Evolutionary conservation across 35 echinoderm and acorn worm species (phyloP).

Genomic region (Stichopus chloronotus): DNA sequence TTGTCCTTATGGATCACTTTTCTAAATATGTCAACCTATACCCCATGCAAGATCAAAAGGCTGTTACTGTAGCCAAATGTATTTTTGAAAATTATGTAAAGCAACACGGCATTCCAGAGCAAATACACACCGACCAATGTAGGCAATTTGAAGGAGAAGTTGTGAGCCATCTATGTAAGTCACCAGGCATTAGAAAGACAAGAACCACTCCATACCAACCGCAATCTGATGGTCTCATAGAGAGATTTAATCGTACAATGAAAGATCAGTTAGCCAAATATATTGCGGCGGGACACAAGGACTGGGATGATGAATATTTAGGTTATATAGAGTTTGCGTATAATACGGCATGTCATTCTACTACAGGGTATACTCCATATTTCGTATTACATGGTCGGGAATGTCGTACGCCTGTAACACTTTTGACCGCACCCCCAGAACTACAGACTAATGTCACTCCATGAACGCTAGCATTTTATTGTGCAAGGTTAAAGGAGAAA

Average conservation of each 20-base stretch:
- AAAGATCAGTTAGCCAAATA: slow-evolving; percentile 48
- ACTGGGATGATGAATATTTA: slow-evolving; percentile 59
- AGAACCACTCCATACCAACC: slow-evolving; percentile 64
- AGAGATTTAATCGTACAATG: slow-evolving; percentile 51
- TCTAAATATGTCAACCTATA: background rate
- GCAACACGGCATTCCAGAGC: slow-evolving; percentile 59
- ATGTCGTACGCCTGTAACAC: background rate
- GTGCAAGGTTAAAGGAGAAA: background rate
- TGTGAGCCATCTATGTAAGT: slow-evolving; percentile 5
- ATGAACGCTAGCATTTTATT: background rate
- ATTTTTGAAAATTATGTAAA: slow-evolving; percentile 53
- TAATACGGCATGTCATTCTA: slow-evolving; percentile 46
- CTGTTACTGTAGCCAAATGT: background rate
- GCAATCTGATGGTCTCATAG: slow-evolving; percentile 63
- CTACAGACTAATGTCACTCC: background rate
- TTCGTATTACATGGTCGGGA: slow-evolving; percentile 58
- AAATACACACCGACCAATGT: slow-evolving; percentile 65
- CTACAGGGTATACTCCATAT: slow-evolving; percentile 65
- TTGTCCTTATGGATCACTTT: background rate
- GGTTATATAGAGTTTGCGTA: slow-evolving; percentile 51
- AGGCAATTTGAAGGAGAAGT: slow-evolving; percentile 62
- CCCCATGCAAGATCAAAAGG: background rate
- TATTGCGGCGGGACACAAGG: background rate
- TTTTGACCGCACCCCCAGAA: background rate
- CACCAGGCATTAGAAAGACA: slow-evolving; percentile 60